Conservation (phyloP, 1,140 invertebrate genomes). For the Bombus sibiricus region DNA sequence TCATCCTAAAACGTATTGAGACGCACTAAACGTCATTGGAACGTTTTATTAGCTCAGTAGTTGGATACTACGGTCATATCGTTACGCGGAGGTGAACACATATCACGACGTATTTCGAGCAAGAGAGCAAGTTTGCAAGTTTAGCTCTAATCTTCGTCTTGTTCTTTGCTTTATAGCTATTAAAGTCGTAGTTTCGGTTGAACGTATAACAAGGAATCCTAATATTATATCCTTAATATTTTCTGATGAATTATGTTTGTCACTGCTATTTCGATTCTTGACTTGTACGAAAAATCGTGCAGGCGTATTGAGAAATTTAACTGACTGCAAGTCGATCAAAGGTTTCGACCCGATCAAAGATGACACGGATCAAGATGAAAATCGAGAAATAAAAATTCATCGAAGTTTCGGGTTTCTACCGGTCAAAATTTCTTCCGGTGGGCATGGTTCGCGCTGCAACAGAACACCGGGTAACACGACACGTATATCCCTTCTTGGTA, state of each 20-base stretch:
- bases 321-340: neutral
- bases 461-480: conserved; percentile 78
- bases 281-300: neutral
- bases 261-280: neutral
- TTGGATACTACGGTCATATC: neutral
- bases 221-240: neutral
- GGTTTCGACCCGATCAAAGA: conserved; percentile 12
- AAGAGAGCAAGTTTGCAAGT: neutral
- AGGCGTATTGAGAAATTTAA: no score
- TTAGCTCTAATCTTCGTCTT: neutral
- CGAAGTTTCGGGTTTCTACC: conserved; percentile 72
- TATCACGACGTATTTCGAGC: neutral
- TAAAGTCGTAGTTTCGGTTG: neutral
- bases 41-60: conserved; percentile 49
- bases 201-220: neutral
- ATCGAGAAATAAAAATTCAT: conserved; percentile 42
- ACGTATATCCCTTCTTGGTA: conserved; percentile 74
- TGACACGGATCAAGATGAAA: conserved; percentile 37
- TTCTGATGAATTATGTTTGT: neutral
- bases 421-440: conserved; percentile 81
- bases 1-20: conserved; percentile 41
- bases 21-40: conserved; percentile 15
- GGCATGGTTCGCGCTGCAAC: conserved; percentile 51
- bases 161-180: neutral
- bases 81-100: neutral